A percentile compares a stretch with the other conserved stretches of the same genome.
phyloP scores from a whole-genome alignment of 2,113 vertebrate species.

The Podarcis cretensis region DNA sequence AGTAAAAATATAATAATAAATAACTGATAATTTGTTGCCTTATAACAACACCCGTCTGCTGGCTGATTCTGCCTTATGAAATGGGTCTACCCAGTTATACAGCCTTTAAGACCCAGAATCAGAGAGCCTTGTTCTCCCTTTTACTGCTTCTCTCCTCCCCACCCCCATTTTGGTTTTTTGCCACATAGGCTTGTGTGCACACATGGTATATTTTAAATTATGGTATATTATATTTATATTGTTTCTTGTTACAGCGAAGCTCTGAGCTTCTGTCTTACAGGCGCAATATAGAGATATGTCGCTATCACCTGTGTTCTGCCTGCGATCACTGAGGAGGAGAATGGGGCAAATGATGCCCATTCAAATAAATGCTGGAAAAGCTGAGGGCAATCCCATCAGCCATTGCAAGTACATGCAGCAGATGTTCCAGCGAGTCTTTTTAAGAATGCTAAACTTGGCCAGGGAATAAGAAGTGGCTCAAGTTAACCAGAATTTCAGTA shows the following conservation, averaged over 20 bases:
- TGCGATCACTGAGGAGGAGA: slow-evolving; percentile 15
- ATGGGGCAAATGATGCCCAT: slow-evolving; percentile 15
- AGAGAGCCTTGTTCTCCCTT: neutral
- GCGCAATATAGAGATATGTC: fast-evolving
- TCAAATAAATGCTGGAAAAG: slow-evolving; percentile 15
- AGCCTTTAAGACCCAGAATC: neutral
- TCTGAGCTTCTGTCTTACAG: neutral
- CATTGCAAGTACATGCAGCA: slow-evolving; percentile 71
- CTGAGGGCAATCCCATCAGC: slow-evolving; percentile 66
- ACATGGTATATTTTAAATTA: neutral
- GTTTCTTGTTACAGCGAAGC: neutral
- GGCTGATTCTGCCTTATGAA: neutral
- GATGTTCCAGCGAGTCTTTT: slow-evolving; percentile 67
- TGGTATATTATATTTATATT: neutral
- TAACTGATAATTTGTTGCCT: neutral
- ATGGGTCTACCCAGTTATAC: neutral
- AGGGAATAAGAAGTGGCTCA: slow-evolving; percentile 62
- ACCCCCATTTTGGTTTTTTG: neutral
- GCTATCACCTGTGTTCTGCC: neutral
- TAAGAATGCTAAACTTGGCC: slow-evolving; percentile 68
- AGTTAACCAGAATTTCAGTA: slow-evolving; percentile 68
- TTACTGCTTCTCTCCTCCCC: neutral
- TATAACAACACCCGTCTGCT: neutral
- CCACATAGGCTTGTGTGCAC: neutral
- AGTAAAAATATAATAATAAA: neutral